These are phyloP conservation scores for Holothuria scabra DNA, from an alignment of 53 echinoderm and acorn worm species.

Conservation along the genomic window DNA sequence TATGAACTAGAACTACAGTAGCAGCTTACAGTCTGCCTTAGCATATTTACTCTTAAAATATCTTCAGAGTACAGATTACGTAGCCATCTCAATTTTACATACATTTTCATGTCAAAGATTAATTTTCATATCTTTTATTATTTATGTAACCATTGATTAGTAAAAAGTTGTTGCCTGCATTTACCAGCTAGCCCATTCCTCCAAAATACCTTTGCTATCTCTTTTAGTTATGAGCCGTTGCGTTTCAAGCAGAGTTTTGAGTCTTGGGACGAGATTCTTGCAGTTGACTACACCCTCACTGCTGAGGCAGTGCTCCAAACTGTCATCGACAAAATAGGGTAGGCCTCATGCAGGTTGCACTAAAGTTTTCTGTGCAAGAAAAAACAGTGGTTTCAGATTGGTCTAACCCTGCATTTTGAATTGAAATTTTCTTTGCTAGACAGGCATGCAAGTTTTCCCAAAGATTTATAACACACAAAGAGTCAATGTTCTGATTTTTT, in stretches of 20 bases:
- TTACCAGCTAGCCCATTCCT: neutral
- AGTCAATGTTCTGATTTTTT: too few species aligned
- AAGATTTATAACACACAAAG: too few species aligned
- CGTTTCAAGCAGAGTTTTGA: constrained; percentile 96
- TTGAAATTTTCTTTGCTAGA: too few species aligned
- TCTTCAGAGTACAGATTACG: too few species aligned
- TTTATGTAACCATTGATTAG: neutral
- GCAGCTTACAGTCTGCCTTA: too few species aligned
- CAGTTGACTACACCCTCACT: constrained; percentile 96
- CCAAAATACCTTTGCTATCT: neutral
- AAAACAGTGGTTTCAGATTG: too few species aligned
- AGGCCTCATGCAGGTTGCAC: neutral
- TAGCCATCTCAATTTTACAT: too few species aligned
- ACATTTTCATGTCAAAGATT: neutral
- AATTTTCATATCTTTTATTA: constrained; percentile 3
- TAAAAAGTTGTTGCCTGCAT: neutral
- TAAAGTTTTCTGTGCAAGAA: too few species aligned
- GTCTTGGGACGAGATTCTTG: constrained; percentile 92
- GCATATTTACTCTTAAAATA: too few species aligned
- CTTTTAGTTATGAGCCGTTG: constrained; percentile 87
- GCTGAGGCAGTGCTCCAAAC: constrained; percentile 91
- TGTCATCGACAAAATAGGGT: constrained; percentile 83
- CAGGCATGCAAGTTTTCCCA: too few species aligned
- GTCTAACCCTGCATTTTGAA: too few species aligned
- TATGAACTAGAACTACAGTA: too few species aligned